A percentile compares a stretch with the other conserved stretches of the same genome.
phyloP scores from a whole-genome alignment of 2,888 invertebrate genomes.

The Strigamia maritima region DNA sequence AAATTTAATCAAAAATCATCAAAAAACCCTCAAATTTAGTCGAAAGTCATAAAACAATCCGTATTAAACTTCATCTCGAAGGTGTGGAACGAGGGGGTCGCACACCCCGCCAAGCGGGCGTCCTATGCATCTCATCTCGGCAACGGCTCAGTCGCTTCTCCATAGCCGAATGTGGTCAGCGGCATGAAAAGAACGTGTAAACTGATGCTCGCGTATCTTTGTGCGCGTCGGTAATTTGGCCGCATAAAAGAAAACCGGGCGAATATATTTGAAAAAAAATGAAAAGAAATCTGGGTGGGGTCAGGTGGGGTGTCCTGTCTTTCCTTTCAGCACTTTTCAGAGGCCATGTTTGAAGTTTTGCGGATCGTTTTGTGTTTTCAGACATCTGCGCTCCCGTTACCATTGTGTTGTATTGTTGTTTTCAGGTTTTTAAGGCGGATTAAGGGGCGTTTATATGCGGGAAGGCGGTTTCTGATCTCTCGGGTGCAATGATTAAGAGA shows the following conservation, averaged over 20 bases:
- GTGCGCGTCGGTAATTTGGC: not conserved
- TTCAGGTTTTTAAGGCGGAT: not conserved
- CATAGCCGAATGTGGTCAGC: conserved; percentile 9
- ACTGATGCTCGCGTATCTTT: conserved; percentile 6
- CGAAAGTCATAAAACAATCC: too few relatives aligned
- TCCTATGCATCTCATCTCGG: conserved; percentile 16
- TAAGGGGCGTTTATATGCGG: not conserved
- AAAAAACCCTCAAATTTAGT: too few relatives aligned
- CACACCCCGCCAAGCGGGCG: not conserved
- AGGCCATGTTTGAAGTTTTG: not conserved
- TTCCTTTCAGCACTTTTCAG: not conserved
- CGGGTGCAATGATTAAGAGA: too few relatives aligned
- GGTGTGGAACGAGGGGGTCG: not conserved
- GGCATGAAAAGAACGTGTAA: conserved; percentile 14
- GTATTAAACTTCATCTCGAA: too few relatives aligned
- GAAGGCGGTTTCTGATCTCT: too few relatives aligned
- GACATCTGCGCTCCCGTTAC: not conserved
- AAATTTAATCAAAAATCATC: too few relatives aligned
- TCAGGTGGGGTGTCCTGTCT: too few relatives aligned
- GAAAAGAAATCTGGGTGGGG: conserved; percentile 12
- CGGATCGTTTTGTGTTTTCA: not conserved
- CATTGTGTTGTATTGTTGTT: not conserved
- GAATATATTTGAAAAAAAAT: not conserved
- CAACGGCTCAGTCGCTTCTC: not conserved
- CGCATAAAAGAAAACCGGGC: not conserved